Percentiles rank a stretch among this genome's conserved stretches.
These are phyloP conservation scores for chimpanzee (Pan troglodytes) DNA, from an alignment of 2,113 vertebrate species.

Conservation along the genomic window NHGRI_mPanTro3-v2.1_pri NC_072398.2:216030001-216030500, in stretches of 20 bases:
- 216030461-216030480: neutral
- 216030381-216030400: neutral
- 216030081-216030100: neutral
- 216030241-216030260: too few relatives aligned
- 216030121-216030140: neutral
- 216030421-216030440: neutral
- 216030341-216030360: neutral
- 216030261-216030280: neutral
- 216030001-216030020: accelerated
- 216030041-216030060: neutral
- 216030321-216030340: neutral
- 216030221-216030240: neutral
- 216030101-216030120: too few relatives aligned
- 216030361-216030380: neutral
- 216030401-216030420: neutral
- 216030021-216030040: neutral
- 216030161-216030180: neutral
- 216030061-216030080: neutral
- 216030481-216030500: too few relatives aligned
- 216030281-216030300: neutral
- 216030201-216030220: neutral
- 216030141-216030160: neutral
- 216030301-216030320: too few relatives aligned
- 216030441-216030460: neutral
- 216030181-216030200: neutral